phyloP scores from a whole-genome alignment of 2,888 invertebrate species.

The Drosophila longiperda region DNA sequence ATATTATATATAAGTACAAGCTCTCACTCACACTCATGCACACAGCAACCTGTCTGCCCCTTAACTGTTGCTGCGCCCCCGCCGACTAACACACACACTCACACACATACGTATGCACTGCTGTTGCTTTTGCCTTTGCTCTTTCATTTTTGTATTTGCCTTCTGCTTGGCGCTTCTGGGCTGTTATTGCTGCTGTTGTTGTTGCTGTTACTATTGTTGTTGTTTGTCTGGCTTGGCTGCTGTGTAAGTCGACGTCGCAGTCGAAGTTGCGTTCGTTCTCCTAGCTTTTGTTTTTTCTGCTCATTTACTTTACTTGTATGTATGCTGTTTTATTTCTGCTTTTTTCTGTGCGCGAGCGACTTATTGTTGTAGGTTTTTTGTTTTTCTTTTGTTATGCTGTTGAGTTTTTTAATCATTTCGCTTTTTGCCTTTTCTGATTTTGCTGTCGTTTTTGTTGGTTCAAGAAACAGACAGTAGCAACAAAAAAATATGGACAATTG shows the following conservation, averaged over 20 bases:
- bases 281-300: constrained; percentile 65
- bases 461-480: constrained; percentile 35
- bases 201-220: constrained; percentile 17
- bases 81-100: constrained; percentile 33
- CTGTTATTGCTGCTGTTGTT: constrained; percentile 26
- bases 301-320: constrained; percentile 68
- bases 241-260: constrained; percentile 69
- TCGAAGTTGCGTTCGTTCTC: constrained; percentile 47
- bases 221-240: constrained; percentile 63
- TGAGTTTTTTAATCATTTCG: constrained; percentile 58
- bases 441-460: constrained; percentile 52
- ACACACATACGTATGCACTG: constrained; percentile 25
- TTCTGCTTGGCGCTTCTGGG: constrained; percentile 51
- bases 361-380: constrained; percentile 27
- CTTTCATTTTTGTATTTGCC: constrained; percentile 50
- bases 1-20: constrained; percentile 13
- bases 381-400: constrained; percentile 41
- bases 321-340: constrained; percentile 27
- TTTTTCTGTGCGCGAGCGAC: constrained; percentile 51
- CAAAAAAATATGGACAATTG: constrained; percentile 22
- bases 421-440: constrained; percentile 60
- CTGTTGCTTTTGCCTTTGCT: constrained; percentile 33
- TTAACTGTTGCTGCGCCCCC: constrained; percentile 76
- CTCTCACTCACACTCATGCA: constrained; percentile 36
- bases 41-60: constrained; percentile 61